These are phyloP conservation scores for Trichonephila clavipes DNA, from an alignment of 1,140 invertebrate genomes.

Conservation along the genomic window DNA sequence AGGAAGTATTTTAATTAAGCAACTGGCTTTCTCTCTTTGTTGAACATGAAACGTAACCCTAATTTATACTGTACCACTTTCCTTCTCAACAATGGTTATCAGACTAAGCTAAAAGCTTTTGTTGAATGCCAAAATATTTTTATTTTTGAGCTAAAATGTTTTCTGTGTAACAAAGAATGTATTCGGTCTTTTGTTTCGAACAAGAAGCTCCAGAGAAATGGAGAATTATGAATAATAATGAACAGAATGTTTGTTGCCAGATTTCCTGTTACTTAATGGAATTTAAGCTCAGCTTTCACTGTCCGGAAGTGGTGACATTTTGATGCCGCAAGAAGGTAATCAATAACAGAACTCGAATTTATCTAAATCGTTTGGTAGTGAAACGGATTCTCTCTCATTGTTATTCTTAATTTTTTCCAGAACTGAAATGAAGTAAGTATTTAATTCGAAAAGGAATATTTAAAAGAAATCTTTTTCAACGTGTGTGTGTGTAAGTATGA, in stretches of 20 bases:
- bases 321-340: constrained; percentile 23
- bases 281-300: constrained; percentile 47
- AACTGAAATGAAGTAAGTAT: constrained; percentile 1
- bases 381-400: neutral
- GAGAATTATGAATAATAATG: constrained; percentile 46
- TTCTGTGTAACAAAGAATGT: constrained; percentile 31
- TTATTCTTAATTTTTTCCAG: neutral
- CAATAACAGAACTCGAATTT: constrained; percentile 29
- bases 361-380: constrained; percentile 41
- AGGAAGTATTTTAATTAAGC: constrained; percentile 8
- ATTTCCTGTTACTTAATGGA: constrained; percentile 46
- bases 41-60: constrained; percentile 2
- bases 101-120: constrained; percentile 46
- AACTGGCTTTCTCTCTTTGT: neutral
- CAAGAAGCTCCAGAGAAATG: neutral
- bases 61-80: constrained; percentile 20
- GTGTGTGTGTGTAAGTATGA: neutral
- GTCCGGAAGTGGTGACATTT: constrained; percentile 39
- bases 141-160: constrained; percentile 40
- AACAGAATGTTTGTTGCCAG: constrained; percentile 45
- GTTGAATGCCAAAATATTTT: neutral
- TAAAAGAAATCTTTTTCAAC: neutral
- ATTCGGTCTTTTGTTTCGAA: constrained; percentile 29
- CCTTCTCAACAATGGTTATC: neutral
- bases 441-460: neutral